Evolutionary conservation across 2,797 vertebrate genomes (phyloP).

Genomic region (Alectoris magna): DNA sequence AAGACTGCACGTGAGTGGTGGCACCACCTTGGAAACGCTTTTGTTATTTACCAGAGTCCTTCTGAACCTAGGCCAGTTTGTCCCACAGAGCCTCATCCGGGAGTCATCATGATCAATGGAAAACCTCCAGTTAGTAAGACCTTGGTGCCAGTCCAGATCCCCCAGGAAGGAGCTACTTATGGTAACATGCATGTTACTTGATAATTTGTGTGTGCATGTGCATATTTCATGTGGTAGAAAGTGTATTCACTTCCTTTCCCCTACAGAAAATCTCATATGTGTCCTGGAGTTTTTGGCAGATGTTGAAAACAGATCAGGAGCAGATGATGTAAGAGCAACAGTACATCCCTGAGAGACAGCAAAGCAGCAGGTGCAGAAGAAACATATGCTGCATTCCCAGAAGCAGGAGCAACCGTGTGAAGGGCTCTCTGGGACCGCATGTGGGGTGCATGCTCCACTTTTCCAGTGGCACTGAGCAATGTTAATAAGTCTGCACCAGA

Average conservation of each 20-base stretch:
- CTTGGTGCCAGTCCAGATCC: background rate
- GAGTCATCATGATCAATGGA: background rate
- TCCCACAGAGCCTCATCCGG: background rate
- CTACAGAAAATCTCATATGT: background rate
- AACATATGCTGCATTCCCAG: conserved; percentile 48
- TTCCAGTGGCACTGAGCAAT: conserved; percentile 9
- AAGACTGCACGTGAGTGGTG: background rate
- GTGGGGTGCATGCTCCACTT: background rate
- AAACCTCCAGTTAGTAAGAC: background rate
- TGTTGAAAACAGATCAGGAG: conserved; percentile 40
- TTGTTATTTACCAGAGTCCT: background rate
- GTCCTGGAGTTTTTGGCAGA: conserved; percentile 42
- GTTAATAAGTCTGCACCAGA: background rate
- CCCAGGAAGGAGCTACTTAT: background rate
- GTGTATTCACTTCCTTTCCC: background rate
- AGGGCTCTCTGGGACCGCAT: background rate
- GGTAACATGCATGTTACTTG: background rate
- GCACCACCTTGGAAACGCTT: background rate
- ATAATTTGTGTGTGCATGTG: background rate
- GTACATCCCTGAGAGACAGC: conserved; percentile 3
- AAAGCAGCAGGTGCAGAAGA: conserved; percentile 64
- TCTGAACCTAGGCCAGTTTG: background rate
- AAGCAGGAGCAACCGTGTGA: background rate
- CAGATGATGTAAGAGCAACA: conserved; percentile 58
- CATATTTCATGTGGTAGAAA: background rate